These are phyloP conservation scores for Mythimna impura DNA, from an alignment of 2,888 invertebrate species.

Conservation along the genomic window DNA sequence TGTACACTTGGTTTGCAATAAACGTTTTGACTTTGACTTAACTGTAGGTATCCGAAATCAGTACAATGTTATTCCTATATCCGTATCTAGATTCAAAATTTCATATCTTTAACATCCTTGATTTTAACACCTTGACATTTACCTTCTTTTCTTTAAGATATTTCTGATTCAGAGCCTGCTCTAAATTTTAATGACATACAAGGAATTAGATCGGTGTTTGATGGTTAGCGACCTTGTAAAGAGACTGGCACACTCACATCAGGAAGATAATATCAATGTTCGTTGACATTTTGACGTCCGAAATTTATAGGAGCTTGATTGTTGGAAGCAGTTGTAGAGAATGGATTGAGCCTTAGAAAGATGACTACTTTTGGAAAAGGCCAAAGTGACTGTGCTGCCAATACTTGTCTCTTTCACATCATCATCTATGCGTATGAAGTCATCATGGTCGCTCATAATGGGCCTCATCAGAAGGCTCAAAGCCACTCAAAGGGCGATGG, in stretches of 20 bases:
- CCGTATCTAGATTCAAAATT: no score
- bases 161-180: constrained; percentile 30
- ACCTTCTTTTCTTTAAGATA: constrained; percentile 24
- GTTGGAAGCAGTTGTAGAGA: not conserved
- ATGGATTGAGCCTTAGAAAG: not conserved
- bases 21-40: no score
- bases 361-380: not conserved
- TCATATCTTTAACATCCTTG: no score
- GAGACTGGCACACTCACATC: constrained; percentile 55
- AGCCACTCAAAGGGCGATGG: no score
- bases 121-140: constrained; percentile 56
- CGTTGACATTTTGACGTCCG: constrained; percentile 54
- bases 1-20: no score
- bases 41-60: no score
- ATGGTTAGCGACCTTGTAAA: constrained; percentile 55
- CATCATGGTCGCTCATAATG: no score
- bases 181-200: constrained; percentile 35
- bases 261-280: constrained; percentile 46
- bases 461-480: no score
- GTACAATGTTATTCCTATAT: no score
- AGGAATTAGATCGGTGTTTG: constrained; percentile 50
- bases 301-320: constrained; percentile 7
- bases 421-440: no score
- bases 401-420: not conserved
- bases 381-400: not conserved